Base-by-base conservation (phyloP, 2,888 invertebrate genomes). In the Pristionchus arcanus region DNA sequence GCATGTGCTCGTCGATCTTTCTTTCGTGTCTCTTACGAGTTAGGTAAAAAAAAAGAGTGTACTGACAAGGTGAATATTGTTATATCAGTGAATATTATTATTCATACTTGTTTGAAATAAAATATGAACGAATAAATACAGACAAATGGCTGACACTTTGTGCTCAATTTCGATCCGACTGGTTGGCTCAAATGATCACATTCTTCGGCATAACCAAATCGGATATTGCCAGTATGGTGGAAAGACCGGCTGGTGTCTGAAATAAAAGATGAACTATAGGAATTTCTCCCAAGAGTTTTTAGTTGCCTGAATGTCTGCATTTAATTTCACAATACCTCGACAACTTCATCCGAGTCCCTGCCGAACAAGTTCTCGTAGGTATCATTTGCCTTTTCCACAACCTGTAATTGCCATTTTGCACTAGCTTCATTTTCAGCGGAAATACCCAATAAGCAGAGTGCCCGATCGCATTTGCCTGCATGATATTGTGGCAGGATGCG, bases 401-500 rank as follows among this genome's bases (percentile, higher is more conserved):
- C 28, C 68, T 68, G 31, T 1, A 68, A 68, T 25, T 7, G 28
- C n/a, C n/a, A 66, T 9, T 49, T 49, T 59, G n/a, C n/a, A n/a
- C n/a, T 19, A 66, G 7, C 13, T 7, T 66, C n/a, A 59, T 25
- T 59, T 59, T 19, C 59, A 19, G 7, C 59, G 7, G n/a, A n/a
- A n/a, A 59, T 37, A 91, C 90, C 59, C 81, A 49, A 90, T 92
- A 93, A 89, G 93, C 92, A 11, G 92, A 90, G 53, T 91, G 90
- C 88, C 94, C 94, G 34, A 94, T 90, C 16, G 90, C 86, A 25
- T 91, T 84, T 55, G 91, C 92, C 42, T 93, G 90, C 16, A 92
- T 90, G 68, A 93, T 90, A 88, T 90, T 93, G 90, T 92, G 93
- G 84, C 94, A 94, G 21, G 94, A 94, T 9, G 94, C 92, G 84